Evolutionary conservation across 2,888 invertebrate genomes (phyloP).

Genomic region (Eupithecia tripunctaria): DNA sequence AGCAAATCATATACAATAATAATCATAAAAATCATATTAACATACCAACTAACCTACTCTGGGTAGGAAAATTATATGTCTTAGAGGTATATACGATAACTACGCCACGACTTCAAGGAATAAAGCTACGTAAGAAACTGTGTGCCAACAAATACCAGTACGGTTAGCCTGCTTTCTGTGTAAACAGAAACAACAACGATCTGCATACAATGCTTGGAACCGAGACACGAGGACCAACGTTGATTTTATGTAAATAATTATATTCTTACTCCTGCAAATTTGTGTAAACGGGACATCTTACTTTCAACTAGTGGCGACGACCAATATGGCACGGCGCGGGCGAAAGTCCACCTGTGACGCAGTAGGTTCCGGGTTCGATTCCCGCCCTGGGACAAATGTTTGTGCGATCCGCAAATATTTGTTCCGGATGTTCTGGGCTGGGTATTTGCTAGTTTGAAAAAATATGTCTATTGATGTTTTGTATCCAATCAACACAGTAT

Average conservation of each 20-base stretch:
- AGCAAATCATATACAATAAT: too few species aligned
- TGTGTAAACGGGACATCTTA: constrained; percentile 37
- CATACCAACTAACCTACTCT: too few species aligned
- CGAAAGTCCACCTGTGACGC: too few species aligned
- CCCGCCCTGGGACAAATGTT: too few species aligned
- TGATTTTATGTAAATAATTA: constrained; percentile 56
- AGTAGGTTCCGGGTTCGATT: too few species aligned
- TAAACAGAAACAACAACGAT: constrained; percentile 48
- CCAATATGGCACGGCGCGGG: too few species aligned
- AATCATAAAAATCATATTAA: too few species aligned
- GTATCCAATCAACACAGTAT: too few species aligned
- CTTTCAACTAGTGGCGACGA: not conserved
- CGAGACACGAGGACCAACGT: constrained; percentile 50
- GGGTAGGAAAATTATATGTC: not conserved
- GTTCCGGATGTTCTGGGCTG: too few species aligned
- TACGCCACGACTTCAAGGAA: not conserved
- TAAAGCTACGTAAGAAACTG: not conserved
- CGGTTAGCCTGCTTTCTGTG: constrained; percentile 9
- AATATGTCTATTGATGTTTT: too few species aligned
- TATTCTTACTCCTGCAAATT: constrained; percentile 44
- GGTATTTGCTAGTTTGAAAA: too few species aligned
- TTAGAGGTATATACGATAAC: not conserved
- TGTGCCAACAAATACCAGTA: not conserved
- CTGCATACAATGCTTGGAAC: constrained; percentile 75
- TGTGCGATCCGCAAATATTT: too few species aligned